Evolutionary conservation across 2,797 vertebrate genomes (phyloP), one percentile per base, ranked within the genome.

Genomic region (Huso huso): DNA sequence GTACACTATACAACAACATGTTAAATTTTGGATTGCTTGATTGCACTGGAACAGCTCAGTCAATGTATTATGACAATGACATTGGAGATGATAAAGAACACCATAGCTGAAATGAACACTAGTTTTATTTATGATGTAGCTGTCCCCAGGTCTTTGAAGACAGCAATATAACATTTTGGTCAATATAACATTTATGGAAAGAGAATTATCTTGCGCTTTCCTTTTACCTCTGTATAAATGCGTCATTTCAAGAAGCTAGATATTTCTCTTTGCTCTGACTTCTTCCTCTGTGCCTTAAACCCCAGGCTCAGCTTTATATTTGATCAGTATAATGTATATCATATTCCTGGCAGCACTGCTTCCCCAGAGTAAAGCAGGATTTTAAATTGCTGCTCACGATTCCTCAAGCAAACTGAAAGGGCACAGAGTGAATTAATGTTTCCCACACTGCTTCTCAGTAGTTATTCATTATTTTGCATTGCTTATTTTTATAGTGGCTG

Each of bases 251-350:
- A 78, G 83, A 74, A 84, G 78, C 75, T 83, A 71, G 70, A 79
- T 84, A 83, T 87, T 86, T 87, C 84, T 82, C 83, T 86, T 88
- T 88, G 84, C 83, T 85, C 77, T 80, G 81, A 82, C 82, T 82
- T 82, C 77, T 81, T 84, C 80, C 73, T 76, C 64, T 82, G 76
- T 83, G 82, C 82, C 82, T 10, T 81, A 85, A 84, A 83, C 86
- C 85, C 61, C 70, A 64, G 65, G 84, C 81, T 75, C 65, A 70
- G 62, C 69, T 82, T 83, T 87, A 87, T 88, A 88, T 89, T 90
- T 88, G 82, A 87, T 90, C 83, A 86, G 79, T 80, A 76, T 78
- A 85, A 79, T 86, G 85, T 86, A 86, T 85, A 87, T 84, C 77
- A 83, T 79, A 86, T 86, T 86, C 80, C 57, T 77, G 81, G 72